Evolutionary conservation across 2,888 invertebrate genomes (phyloP), one percentile per base, ranked within the genome.

Genomic region (Bembecia ichneumoniformis): DNA sequence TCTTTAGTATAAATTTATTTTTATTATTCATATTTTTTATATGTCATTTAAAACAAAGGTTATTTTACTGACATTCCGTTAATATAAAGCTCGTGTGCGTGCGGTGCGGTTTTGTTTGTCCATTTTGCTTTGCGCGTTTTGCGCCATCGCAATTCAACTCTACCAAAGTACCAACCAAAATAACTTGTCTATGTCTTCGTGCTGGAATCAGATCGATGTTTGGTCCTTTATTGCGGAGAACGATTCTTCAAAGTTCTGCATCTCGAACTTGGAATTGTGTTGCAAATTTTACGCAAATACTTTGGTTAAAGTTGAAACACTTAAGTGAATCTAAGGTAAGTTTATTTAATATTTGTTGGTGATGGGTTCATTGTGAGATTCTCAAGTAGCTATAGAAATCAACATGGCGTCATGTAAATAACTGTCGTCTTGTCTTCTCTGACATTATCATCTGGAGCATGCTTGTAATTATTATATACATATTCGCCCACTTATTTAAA

Each of bases 241-340:
- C 88, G 80, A 82, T 90, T 81, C 83, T 91, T 87, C 90, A 90
- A 88, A 90, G 89, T 81, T 91, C 91, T 75, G 91, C 90, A 70
- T 84, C 89, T 66, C 89, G 90, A 81, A 91, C 91, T 89, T 91
- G 91, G 91, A 90, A 91, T 86, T 90, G 89, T 74, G 76, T 90
- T 68, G 81, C 88, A 64, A 88, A 88, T 81, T 87, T 90, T 64
- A 89, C 89, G 63, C 88, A 88, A 77, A 76, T 82, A 60, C 75
- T 90, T 77, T 91, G 91, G 90, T 89, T 86, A 77, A 90, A 90
- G 88, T 78, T 91, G 69, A 86, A 82, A 77, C 78, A 84, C 69
- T 71, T 87, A 71, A 74, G 87, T 70, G 84, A 83, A 60, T 68
- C 86, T 63, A 87, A 82, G 84, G 87, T 87, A 79, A 87, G 87